Percentiles rank a stretch among this genome's conserved stretches.
phyloP scores from a whole-genome alignment of 2,888 invertebrate species.

The Chaetogeoica ovagalla region DNA sequence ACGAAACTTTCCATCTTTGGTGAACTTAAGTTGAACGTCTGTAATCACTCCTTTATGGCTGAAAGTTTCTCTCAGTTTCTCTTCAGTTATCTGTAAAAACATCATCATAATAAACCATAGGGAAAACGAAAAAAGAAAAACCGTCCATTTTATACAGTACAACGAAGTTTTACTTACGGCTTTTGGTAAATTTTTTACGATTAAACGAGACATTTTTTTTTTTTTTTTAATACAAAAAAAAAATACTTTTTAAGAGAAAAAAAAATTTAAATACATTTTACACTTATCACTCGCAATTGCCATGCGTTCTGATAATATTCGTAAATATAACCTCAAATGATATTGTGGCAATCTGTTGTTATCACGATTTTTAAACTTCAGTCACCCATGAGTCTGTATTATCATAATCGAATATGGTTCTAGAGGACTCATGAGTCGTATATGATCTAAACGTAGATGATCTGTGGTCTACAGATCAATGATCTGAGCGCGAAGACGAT shows the following conservation, averaged over 20 bases:
- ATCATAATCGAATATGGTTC: too few species aligned
- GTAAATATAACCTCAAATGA: constrained; percentile 1
- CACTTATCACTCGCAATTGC: background rate
- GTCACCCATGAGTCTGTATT: too few species aligned
- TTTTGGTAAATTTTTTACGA: constrained; percentile 88
- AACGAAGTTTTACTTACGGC: constrained; percentile 68
- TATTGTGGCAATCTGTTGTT: background rate
- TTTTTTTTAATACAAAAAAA: background rate
- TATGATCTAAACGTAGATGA: too few species aligned
- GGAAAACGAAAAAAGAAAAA: background rate
- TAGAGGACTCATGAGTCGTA: too few species aligned
- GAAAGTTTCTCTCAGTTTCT: constrained; percentile 76
- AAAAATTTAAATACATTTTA: background rate
- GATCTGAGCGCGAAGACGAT: too few species aligned
- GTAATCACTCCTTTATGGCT: constrained; percentile 82
- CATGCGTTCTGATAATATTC: background rate
- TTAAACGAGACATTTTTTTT: constrained; percentile 78
- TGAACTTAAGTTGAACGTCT: constrained; percentile 91
- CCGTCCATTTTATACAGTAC: background rate
- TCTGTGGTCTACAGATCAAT: too few species aligned
- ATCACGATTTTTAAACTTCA: too few species aligned
- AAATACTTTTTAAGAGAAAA: background rate
- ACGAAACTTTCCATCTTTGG: constrained; percentile 86
- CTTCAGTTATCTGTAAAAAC: constrained; percentile 72
- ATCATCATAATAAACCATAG: background rate